Conservation (phyloP, 2,888 invertebrate genomes). For the Conus canariensis region DNA sequence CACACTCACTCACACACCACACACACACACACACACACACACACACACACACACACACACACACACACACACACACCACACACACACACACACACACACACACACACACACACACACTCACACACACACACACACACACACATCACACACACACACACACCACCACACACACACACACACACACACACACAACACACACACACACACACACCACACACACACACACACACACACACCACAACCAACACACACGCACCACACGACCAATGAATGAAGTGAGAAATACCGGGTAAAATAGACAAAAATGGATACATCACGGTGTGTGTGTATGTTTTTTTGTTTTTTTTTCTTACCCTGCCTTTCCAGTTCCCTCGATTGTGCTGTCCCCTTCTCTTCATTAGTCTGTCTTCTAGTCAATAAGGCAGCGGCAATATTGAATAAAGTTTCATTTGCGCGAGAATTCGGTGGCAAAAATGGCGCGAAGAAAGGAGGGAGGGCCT, state of each 20-base stretch:
- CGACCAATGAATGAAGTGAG: background rate
- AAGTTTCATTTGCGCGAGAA: background rate
- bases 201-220: no score
- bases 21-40: no score
- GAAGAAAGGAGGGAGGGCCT: conserved; percentile 15
- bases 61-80: conserved; percentile 10
- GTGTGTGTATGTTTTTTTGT: background rate
- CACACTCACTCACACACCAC: background rate
- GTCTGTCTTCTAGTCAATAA: conserved; percentile 8
- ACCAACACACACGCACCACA: no score
- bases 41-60: background rate
- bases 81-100: background rate
- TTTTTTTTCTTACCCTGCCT: background rate
- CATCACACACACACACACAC: no score
- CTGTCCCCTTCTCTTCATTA: background rate
- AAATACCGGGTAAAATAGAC: background rate
- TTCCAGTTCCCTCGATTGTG: background rate
- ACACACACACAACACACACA: no score
- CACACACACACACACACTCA: no score
- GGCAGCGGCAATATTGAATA: conserved; percentile 35
- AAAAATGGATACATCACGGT: background rate
- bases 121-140: no score
- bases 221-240: no score
- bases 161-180: no score
- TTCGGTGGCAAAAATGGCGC: background rate